A percentile compares a stretch with the other conserved stretches of the same genome.
These are phyloP conservation scores for Eleutherodactylus coqui DNA, from an alignment of 2,797 vertebrate species.

Conservation along the genomic window DNA sequence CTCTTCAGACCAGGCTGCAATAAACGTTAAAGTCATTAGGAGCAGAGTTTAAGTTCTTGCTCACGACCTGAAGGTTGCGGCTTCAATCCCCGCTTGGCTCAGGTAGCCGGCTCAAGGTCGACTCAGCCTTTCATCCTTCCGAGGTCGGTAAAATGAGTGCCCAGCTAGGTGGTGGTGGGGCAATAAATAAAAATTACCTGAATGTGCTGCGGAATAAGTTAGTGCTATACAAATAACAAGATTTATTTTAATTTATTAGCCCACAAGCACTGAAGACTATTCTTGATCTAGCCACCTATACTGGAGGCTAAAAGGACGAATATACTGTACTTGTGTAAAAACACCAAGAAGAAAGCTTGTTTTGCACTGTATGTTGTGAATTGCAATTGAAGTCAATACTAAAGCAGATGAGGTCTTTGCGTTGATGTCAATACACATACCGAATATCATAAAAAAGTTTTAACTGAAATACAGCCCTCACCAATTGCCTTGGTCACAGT, in stretches of 20 bases:
- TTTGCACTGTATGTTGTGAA: background rate
- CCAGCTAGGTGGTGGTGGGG: too few species aligned
- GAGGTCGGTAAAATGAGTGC: too few species aligned
- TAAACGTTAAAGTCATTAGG: too few species aligned
- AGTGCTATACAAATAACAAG: too few species aligned
- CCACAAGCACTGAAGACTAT: background rate
- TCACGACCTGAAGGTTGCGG: too few species aligned
- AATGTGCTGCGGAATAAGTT: too few species aligned
- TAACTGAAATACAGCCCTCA: conserved; percentile 68
- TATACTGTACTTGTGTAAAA: background rate
- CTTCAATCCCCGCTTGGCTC: too few species aligned
- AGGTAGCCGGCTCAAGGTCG: too few species aligned
- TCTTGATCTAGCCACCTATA: too few species aligned
- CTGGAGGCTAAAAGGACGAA: background rate
- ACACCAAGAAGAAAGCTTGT: background rate
- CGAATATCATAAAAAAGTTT: background rate
- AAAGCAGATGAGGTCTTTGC: background rate
- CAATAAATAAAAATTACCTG: too few species aligned
- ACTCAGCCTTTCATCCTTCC: too few species aligned
- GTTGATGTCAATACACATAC: background rate
- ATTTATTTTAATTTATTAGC: background rate
- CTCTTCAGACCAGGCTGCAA: background rate
- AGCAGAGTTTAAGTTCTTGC: too few species aligned
- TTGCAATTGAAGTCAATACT: background rate
- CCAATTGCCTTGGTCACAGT: conserved; percentile 78